Conservation (phyloP, 2,113 vertebrate species). For the Melanerpes aurifrons region DNA sequence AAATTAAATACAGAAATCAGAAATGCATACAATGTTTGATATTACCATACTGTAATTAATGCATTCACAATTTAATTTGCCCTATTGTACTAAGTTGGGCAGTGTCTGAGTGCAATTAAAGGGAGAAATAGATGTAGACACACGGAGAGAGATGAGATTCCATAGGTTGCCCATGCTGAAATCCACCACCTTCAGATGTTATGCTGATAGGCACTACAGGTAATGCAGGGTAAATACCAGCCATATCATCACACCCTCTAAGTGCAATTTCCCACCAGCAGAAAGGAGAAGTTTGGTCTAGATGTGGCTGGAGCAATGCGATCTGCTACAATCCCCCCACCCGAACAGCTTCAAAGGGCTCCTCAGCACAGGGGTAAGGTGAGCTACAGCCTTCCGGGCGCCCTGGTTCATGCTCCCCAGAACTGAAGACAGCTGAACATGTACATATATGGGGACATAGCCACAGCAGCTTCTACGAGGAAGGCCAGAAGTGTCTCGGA, state of each 20-base stretch:
- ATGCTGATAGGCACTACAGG: background rate
- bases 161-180: background rate
- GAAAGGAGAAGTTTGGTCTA: background rate
- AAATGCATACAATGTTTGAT: constrained; percentile 54
- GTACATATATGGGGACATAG: background rate
- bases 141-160: background rate
- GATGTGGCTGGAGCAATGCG: background rate
- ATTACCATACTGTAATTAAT: constrained; percentile 38
- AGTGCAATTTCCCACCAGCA: background rate
- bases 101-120: background rate
- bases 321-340: background rate
- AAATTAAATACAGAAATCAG: constrained; percentile 66
- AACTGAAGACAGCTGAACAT: background rate
- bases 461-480: background rate
- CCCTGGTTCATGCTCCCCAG: background rate
- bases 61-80: constrained; percentile 25
- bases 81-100: background rate
- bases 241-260: background rate
- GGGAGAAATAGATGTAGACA: background rate
- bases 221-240: background rate
- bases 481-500: constrained; percentile 39
- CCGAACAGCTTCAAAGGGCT: background rate
- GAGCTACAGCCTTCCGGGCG: background rate
- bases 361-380: background rate
- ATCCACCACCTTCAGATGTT: background rate